Base-by-base conservation (phyloP, 2,113 vertebrate species). In the Sinocyclocheilus grahami region DNA sequence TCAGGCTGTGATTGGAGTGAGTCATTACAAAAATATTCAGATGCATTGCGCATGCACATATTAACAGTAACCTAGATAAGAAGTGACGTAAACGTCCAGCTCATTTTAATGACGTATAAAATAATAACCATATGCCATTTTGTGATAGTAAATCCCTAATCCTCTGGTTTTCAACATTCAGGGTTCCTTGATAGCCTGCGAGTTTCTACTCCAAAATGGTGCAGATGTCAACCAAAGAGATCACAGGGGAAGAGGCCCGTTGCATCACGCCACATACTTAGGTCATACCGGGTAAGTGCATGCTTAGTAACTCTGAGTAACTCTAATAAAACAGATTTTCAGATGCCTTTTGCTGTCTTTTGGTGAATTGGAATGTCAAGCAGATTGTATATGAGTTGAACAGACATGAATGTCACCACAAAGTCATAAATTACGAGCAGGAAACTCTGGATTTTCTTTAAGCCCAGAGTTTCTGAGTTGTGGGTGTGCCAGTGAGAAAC, bases 191-290 rank as follows among this genome's bases (percentile, higher is more conserved):
- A 95, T 99, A 86, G 95, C 97, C 85, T 99, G 98, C 4, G 98
- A 99, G 89, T 98, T 98, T 89, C 95, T 99, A 89, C 96, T 99
- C 48, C 98, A 99, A 94, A 99, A 99, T 0, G 95, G 97, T 22
- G 97, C 97, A 0, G 97, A 99, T 0, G 98, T 99, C 83, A 97
- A 99, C 96, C 97, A 98, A 94, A 97, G 96, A 94, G 98, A 99
- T 84, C 90, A 86, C 16, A 92, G 95, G 85, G 98, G 97, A 82
- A 93, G 97, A 42, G 97, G 96, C 0, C 97, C 98, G 0, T 93
- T 99, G 91, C 97, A 99, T 86, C 98, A 98, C 0, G 97, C 97
- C 89, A 98, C 98, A 0, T 97, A 96, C 89, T 94, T 99, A 63
- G 97, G 97, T 7, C 97, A 95, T 87, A 99, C 98, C 0, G 97